Evolutionary conservation across 2,797 vertebrate genomes (phyloP), one percentile per base, ranked within the genome.

Genomic region (Helarctos malayanus): DNA sequence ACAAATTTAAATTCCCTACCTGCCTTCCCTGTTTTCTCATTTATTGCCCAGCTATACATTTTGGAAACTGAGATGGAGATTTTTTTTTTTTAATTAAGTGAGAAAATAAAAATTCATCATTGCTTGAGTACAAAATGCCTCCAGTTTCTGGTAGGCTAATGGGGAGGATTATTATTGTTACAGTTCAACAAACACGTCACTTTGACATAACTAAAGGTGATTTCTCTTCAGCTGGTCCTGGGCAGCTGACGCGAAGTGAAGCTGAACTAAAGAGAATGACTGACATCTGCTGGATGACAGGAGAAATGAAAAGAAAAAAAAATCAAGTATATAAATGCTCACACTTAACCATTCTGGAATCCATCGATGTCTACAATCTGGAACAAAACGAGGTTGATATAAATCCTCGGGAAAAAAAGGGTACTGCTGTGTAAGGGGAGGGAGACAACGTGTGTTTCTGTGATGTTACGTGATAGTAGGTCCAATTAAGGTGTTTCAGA

Each of bases 281-380:
- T 98, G 98, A 98, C 98, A 98, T 80, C 98, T 99, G 97, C 98
- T 98, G 98, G 98, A 41, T 6, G 0, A 13, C 2, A 4, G 38
- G 56, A 68, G 80, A 88, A 94, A 78, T 81, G 79, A 41, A 75
- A 86, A 75, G 9, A 12, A 57, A 90, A 95, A 63, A 35, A n/a
- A 27, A 29, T 13, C 8, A n/a, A 52, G 27, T 29, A 12, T 27
- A 7, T 41, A 19, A 49, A 35, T 12, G 49, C 32, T 87, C 21
- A 59, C n/a, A 54, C 32, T 12, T 38, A 61, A 21, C 3, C n/a
- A 5, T 78, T 85, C 68, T 25, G 56, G 32, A 59, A 80, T 57
- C 32, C 21, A 38, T 27, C 0, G 2, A 0, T 3, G 23, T 45
- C 52, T 38, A 47, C 9, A 49, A 61, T 75, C 63, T 27, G 35